Evolutionary conservation across 2,113 vertebrate species (phyloP), one percentile per base, ranked within the genome.

Genomic region (Myiopsitta monachus): DNA sequence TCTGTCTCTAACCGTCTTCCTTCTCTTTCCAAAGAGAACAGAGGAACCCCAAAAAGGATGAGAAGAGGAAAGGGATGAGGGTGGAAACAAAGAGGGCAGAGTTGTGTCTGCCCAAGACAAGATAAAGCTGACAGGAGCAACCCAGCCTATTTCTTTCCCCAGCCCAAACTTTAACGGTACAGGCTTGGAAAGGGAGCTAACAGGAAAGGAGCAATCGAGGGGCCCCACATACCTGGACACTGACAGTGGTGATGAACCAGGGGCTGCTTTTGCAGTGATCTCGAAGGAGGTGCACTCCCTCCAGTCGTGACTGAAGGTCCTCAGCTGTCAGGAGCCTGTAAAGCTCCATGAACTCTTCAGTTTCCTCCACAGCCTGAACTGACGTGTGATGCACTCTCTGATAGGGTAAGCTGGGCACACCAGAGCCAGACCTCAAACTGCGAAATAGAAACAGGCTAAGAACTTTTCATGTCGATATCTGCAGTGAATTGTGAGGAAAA

Each of bases 161-260:
- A 47, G 46, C 21, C 46, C 46, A 54, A 68, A 80, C 31, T 81
- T 57, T 27, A 52, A 18, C 72, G 31, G 21, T 18, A 14, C 14
- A 23, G 33, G 18, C n/a, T 74, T 44, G 14, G 36, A 14, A 67
- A 87, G 27, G 41, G 38, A 90, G 47, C 26, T 41, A 55, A 63
- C 1, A 11, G n/a, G 18, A 76, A 76, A 49, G 31, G 36, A 63
- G 16, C n/a, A 64, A 12, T 8, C 27, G 19, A 36, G n/a, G 28
- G 30, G 22, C 8, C 21, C 55, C 38, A 8, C n/a, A 7, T 91
- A 98, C 98, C 92, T 95, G 96, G 19, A 96, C 57, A 46, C 98
- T 91, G 77, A 52, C 15, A 54, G 17, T 18, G 52, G 28, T 16
- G 52, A 54, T 54, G 52, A 54, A 31, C 28, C 28, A 31, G 28